Evolutionary conservation across 64 coral and sea anemone species (phyloP), one percentile per base, ranked within the genome.

Genomic region (Actinia tenebrosa): DNA sequence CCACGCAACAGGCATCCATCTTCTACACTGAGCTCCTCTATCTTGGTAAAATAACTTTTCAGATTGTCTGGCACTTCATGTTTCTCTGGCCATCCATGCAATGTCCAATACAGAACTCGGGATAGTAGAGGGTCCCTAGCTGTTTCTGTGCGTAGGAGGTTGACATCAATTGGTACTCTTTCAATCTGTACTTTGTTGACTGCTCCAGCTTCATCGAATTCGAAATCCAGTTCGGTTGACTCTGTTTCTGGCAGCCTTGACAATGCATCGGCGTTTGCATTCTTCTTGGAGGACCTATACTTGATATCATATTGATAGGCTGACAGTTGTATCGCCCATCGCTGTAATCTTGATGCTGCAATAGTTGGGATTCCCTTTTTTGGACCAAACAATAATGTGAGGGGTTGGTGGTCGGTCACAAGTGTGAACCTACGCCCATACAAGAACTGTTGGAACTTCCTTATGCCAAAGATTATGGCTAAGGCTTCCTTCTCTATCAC

Each of bases 1-100:
- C 91, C 87, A 44, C 87, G 64, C 45, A 93, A 78, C n/a, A 92
- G 27, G 37, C 90, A 92, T 16, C 86, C 82, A 50, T 92, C 85
- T 87, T 87, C 62, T 0, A 88, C 60, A 19, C 61, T 84, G 37
- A 88, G 44, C 59, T 88, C 91, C 56, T 83, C 44, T 17, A 78
- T 25, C 77, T 88, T 75, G 18, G 45, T 54, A 16, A 64, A 83
- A 79, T 92, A 92, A 37, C 30, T 44, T 42, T 91, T 91, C 44
- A 86, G 22, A 10, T 58, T 43, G 18, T 91, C 83, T 42, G 19
- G 60, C 56, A 72, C 82, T 14, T 82, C 83, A 16, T 50, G 56
- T 82, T 89, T 30, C 44, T 68, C 47, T 37, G 88, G 88, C 82
- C 80, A 89, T 42, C 88, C 88, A 69, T 53, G 42, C 23, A 84